Base-by-base conservation (phyloP, 2,888 invertebrate genomes). In the Arrhopalites spinosus region DNA sequence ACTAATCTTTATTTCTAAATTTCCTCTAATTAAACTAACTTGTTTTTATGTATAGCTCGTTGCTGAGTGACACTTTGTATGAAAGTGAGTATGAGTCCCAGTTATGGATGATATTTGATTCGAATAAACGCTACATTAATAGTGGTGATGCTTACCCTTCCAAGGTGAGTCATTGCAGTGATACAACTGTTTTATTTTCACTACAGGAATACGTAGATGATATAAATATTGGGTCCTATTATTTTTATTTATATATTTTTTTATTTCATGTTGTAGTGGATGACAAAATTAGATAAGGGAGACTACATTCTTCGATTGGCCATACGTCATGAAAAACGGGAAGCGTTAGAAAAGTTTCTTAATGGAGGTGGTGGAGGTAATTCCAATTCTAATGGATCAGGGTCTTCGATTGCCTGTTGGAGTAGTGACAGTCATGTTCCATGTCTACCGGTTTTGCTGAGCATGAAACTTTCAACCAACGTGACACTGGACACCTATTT, bases 51-150 rank as follows among this genome's bases (percentile, higher is more conserved):
- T 71, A 29, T 59, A 80, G 92, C 77, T 90, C 95, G 0, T 84
- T 94, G 76, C 88, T 99, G 50, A 93, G 93, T 85, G 92, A 94
- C 84, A 89, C 94, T 84, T 88, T 99, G 56, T 99, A 99, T 85
- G 98, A 99, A 86, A 93, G 93, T 0, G 96, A 97, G 86, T 96
- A 92, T 85, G 98, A 98, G 87, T 93, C 95, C 8, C 96, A 98
- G 86, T 88, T 98, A 86, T 98, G 98, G 96, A 94, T 97, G 93
- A 84, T 98, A 78, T 98, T 93, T 87, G 96, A 97, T 86, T 87
- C 88, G 75, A 94, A 94, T 86, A 98, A 98, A 86, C 93, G 94
- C 84, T 89, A 93, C 75, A 86, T 97, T 83, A 90, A 90, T 70
- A 90, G 91, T 78, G 96, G 97, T 0, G 96, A 97, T 86, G 95